These are phyloP conservation scores for Apocheima hispidaria DNA, from an alignment of 2,888 invertebrate genomes.

Conservation along the genomic window DNA sequence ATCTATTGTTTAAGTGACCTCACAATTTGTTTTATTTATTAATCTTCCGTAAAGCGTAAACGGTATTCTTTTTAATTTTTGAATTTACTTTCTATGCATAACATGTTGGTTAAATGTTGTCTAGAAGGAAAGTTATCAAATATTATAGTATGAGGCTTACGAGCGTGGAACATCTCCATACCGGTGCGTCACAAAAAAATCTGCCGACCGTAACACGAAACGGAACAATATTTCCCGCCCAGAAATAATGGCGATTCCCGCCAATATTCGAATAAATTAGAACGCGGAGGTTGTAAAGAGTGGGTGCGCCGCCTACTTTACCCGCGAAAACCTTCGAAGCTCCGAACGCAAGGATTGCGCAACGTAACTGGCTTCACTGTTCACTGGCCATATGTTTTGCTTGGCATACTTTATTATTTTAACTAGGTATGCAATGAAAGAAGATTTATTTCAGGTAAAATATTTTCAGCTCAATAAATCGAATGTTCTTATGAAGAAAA, in stretches of 20 bases:
- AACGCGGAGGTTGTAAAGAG: constrained; percentile 53
- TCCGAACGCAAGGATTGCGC: constrained; percentile 7
- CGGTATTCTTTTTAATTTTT: too few species aligned
- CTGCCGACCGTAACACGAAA: constrained; percentile 62
- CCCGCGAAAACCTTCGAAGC: constrained; percentile 34
- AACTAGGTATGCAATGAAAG: background rate
- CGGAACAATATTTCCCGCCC: constrained; percentile 59
- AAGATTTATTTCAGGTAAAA: background rate
- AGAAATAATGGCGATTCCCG: constrained; percentile 53
- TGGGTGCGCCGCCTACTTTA: constrained; percentile 50
- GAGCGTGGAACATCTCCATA: constrained; percentile 56
- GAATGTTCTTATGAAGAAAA: background rate
- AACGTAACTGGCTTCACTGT: background rate
- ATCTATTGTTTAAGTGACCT: background rate
- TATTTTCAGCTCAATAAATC: background rate
- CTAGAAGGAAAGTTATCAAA: background rate
- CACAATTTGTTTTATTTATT: background rate
- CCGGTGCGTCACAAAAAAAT: constrained; percentile 54
- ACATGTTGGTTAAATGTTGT: too few species aligned
- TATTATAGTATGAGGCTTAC: constrained; percentile 52
- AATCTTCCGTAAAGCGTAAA: too few species aligned
- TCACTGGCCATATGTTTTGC: constrained; percentile 2
- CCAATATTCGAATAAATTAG: constrained; percentile 52
- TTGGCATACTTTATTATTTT: background rate
- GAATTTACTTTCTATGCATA: too few species aligned